Conservation (phyloP, 1,140 invertebrate genomes). For the Coenobita brevimanus region DNA sequence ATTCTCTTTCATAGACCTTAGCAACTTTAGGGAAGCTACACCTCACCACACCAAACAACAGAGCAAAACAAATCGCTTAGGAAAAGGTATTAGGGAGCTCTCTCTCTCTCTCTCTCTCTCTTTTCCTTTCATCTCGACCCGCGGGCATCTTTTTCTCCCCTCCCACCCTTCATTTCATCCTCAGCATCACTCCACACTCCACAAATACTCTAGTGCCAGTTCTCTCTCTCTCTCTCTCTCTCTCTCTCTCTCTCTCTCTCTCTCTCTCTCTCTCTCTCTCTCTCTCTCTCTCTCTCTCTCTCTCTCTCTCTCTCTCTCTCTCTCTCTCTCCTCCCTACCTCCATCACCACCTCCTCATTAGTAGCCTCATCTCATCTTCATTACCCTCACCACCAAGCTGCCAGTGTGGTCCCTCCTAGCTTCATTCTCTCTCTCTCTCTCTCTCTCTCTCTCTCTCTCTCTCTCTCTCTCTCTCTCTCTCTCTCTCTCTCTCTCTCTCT, state of each 20-base stretch:
- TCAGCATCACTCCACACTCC: not conserved
- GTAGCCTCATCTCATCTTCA: not conserved
- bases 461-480: slow-evolving; percentile 32
- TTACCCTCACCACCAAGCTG: not conserved
- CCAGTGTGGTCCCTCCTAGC: no score
- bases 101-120: slow-evolving; percentile 1
- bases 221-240: not conserved
- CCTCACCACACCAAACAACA: not conserved
- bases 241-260: no score
- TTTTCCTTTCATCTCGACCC: not conserved
- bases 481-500: slow-evolving; percentile 32
- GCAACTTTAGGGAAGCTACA: no score
- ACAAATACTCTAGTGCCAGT: not conserved
- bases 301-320: not conserved
- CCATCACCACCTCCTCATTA: not conserved
- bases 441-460: not conserved
- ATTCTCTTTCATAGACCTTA: no score
- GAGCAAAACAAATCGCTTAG: not conserved
- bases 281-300: not conserved
- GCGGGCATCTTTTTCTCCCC: not conserved
- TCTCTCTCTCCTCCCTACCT: no score
- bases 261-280: no score
- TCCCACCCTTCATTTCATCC: not conserved
- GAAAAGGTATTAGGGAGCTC: no score
- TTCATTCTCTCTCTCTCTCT: no score